These are phyloP conservation scores for Halocynthia aurantium DNA, from an alignment of 23 tunicate genomes.

Conservation along the genomic window DNA sequence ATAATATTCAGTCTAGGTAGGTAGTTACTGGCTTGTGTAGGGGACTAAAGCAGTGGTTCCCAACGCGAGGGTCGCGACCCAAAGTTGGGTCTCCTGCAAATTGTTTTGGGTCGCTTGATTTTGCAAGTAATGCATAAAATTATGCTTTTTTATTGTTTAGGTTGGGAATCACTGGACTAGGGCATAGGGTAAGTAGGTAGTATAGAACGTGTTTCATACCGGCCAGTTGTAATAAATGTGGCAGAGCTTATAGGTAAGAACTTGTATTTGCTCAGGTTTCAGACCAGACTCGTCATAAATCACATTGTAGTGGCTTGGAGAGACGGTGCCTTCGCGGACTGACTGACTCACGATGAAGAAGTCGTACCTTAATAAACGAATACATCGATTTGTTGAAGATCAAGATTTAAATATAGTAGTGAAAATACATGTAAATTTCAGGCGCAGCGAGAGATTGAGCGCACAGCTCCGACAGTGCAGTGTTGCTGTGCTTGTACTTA, in stretches of 20 bases:
- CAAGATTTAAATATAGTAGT: neutral
- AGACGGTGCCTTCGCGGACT: constrained; percentile 88
- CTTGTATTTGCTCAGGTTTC: constrained; percentile 79
- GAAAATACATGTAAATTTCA: neutral
- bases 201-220: constrained; percentile 21
- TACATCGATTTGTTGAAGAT: neutral
- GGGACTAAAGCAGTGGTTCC: no score
- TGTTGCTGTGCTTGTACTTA: constrained; percentile 50
- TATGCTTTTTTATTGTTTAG: no score
- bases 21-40: no score
- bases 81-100: no score
- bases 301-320: constrained; percentile 95
- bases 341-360: constrained; percentile 93
- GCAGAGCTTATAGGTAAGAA: constrained; percentile 87
- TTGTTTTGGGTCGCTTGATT: no score
- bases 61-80: no score
- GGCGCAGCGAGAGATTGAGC: constrained; percentile 1
- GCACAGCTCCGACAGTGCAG: constrained; percentile 40
- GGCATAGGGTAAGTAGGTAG: no score
- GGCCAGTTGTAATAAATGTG: constrained; percentile 96
- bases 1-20: no score
- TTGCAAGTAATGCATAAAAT: no score
- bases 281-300: constrained; percentile 65
- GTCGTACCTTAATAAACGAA: constrained; percentile 55
- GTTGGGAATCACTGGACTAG: no score